Percentiles rank a stretch among this genome's conserved stretches.
Conservation (phyloP, 2,888 invertebrate species). For the Graphium colonna region DNA sequence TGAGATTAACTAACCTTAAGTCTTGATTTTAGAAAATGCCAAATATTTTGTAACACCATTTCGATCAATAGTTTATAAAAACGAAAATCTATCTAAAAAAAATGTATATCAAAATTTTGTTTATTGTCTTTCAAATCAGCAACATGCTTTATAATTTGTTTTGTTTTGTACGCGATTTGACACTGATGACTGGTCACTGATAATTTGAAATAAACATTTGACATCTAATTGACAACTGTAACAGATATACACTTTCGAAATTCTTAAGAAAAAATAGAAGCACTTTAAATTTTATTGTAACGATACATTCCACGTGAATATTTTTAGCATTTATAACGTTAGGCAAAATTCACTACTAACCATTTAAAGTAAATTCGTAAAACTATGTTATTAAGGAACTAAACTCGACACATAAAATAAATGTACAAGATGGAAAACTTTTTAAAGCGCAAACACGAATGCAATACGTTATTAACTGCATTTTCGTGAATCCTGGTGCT, state of each 20-base stretch:
- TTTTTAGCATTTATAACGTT: background rate
- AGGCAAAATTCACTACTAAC: slow-evolving; percentile 31
- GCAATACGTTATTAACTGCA: slow-evolving; percentile 56
- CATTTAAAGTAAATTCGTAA: slow-evolving; percentile 37
- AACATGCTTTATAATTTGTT: too few relatives aligned
- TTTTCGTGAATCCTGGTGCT: slow-evolving; percentile 62
- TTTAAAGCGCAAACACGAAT: slow-evolving; percentile 48
- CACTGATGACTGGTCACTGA: background rate
- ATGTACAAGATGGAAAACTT: slow-evolving; percentile 38
- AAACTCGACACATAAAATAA: slow-evolving; percentile 31
- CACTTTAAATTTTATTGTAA: slow-evolving; percentile 2
- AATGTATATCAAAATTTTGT: slow-evolving; percentile 16
- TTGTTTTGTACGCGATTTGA: slow-evolving; percentile 2
- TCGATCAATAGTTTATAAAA: slow-evolving; percentile 31
- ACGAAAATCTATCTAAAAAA: background rate
- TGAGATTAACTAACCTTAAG: slow-evolving; percentile 14
- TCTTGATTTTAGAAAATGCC: slow-evolving; percentile 2
- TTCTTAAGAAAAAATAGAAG: background rate
- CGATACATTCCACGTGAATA: too few relatives aligned
- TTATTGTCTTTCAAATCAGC: too few relatives aligned
- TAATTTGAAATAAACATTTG: background rate
- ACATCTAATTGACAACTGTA: background rate
- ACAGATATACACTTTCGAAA: too few relatives aligned
- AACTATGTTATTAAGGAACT: slow-evolving; percentile 38
- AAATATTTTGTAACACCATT: slow-evolving; percentile 38